Evolutionary conservation across 1,140 invertebrate genomes (phyloP).

Genomic region (Drosophila nannoptera): DNA sequence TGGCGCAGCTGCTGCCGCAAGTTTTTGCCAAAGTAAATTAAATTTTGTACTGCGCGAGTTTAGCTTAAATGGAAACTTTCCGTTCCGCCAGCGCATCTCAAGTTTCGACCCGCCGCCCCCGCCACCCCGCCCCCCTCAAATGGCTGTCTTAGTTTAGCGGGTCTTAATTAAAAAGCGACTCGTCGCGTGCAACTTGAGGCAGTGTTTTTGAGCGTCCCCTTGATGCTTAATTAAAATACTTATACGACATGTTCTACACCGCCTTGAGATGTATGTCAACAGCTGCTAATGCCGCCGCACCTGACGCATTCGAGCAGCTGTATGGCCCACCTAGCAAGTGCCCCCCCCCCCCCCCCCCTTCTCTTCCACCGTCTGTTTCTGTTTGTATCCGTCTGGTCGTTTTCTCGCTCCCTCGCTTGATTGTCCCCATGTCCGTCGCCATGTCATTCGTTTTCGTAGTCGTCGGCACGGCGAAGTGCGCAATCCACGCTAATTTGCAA

Average conservation of each 20-base stretch:
- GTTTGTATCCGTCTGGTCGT: constrained; percentile 28
- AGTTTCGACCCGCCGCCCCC: neutral
- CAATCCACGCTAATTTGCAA: constrained; percentile 68
- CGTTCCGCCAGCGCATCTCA: constrained; percentile 33
- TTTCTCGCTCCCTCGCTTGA: constrained; percentile 9
- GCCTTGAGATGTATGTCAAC: constrained; percentile 65
- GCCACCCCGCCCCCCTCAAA: neutral
- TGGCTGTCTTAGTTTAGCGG: constrained; percentile 61
- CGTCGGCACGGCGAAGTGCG: constrained; percentile 45
- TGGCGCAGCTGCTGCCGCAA: constrained; percentile 62
- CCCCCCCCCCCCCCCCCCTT: constrained; percentile 8
- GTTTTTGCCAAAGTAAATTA: constrained; percentile 72
- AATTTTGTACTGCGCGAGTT: constrained; percentile 66
- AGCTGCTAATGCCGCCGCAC: constrained; percentile 65
- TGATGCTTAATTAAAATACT: constrained; percentile 78
- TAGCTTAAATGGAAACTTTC: constrained; percentile 74
- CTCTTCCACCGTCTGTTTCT: neutral
- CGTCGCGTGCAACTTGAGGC: constrained; percentile 52
- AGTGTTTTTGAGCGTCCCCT: constrained; percentile 57
- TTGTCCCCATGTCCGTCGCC: neutral
- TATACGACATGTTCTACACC: constrained; percentile 71
- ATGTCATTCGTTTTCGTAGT: constrained; percentile 1
- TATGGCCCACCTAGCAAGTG: constrained; percentile 43
- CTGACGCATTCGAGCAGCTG: constrained; percentile 25
- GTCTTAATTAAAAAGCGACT: constrained; percentile 72